Evolutionary conservation across 92 coral and sea anemone species (phyloP), one percentile per base, ranked within the genome.

Genomic region (Porites evermanni): DNA sequence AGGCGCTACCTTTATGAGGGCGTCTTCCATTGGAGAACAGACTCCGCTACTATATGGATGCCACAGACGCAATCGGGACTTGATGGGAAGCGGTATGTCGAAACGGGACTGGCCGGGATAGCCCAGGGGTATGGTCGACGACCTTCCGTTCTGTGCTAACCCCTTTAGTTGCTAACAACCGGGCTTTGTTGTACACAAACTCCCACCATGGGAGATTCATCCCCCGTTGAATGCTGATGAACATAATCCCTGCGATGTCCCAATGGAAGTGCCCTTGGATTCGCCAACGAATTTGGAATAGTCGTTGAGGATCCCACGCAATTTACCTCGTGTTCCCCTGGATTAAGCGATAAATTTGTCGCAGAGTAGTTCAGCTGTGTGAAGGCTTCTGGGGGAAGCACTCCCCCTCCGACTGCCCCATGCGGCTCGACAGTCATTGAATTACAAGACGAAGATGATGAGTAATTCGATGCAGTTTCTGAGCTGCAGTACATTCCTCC

Each of bases 161-260:
- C 64, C 50, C 64, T 78, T 85, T 74, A 97, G 88, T 92, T 97
- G 92, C 99, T 97, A 50, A 94, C 98, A 50, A 97, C 98, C 8
- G 99, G 98, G 77, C 98, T 97, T 56, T 95, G 99, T 80, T 95
- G 99, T n/a, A 97, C 95, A 80, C 98, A 97, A 38, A 97, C 99
- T 75, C 97, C 99, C 19, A 97, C 98, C 99, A 97, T 95, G 24
- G 98, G 98, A 17, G 98, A 95, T 79, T 97, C 99, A 63, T 95
- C 98, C 60, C 98, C 96, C 18, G 94, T 90, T 47, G 96, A 96
- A 83, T 93, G 98, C 69, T 95, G 98, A 69, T 81, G 95, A 32
- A 89, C 94, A 65, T 90, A 91, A 65, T 95, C 96, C 83, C 96
- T 84, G 72, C 98, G 96, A 83, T 86, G 96, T 59, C 91, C 93